phyloP scores from a whole-genome alignment of 2,113 vertebrate genomes.

The Lethenteron camtschaticum region DNA sequence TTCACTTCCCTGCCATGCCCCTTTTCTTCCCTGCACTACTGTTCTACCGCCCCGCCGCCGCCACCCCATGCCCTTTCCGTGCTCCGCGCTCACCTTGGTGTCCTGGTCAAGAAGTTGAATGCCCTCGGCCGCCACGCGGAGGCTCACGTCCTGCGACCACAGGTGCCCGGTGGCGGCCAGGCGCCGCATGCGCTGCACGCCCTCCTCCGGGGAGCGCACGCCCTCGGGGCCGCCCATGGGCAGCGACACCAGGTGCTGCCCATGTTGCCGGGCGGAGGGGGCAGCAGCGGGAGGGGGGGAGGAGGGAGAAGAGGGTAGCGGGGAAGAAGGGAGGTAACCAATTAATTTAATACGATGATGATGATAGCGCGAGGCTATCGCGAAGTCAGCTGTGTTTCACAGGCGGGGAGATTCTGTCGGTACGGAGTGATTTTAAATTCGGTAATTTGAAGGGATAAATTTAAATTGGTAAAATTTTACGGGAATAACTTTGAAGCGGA shows the following conservation, averaged over 20 bases:
- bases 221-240: constrained; percentile 82
- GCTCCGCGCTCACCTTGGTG: constrained; percentile 35
- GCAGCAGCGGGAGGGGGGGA: neutral
- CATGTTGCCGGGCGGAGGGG: neutral
- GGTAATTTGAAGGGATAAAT: too few species aligned
- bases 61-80: too few species aligned
- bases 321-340: neutral
- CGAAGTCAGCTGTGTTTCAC: too few species aligned
- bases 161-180: constrained; percentile 82
- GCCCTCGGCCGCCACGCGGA: constrained; percentile 65
- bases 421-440: too few species aligned
- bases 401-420: too few species aligned
- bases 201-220: constrained; percentile 70
- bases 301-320: neutral
- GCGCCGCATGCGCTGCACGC: constrained; percentile 60
- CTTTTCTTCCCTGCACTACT: too few species aligned
- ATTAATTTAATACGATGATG: neutral
- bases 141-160: constrained; percentile 89
- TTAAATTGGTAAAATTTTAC: too few species aligned
- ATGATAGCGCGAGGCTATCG: neutral
- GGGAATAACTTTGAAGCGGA: too few species aligned
- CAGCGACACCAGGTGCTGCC: constrained; percentile 74
- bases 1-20: too few species aligned
- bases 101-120: constrained; percentile 70
- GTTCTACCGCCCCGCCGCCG: too few species aligned